Evolutionary conservation across 1,140 invertebrate species (phyloP), one percentile per base, ranked within the genome.

Genomic region (Sitodiplosis mosellana): DNA sequence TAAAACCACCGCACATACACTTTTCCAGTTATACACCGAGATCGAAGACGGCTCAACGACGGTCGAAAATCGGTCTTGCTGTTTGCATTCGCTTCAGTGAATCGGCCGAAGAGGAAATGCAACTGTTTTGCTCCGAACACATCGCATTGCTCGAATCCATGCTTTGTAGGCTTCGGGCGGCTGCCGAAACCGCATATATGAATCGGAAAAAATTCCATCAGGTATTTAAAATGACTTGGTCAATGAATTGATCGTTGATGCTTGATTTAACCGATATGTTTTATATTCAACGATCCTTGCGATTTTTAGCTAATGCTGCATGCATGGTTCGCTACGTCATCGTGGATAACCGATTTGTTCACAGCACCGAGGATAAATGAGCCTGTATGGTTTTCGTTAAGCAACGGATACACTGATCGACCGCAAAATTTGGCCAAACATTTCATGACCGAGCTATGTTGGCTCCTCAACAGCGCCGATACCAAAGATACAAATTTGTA

Each of bases 401-500:
- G 74, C 66, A 65, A 65, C 59, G 52, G 59, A 56, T 47, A 64
- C 55, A 53, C 66, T 66, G 54, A 55, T n/a, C 52, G 54, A 34
- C 63, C 64, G n/a, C 64, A 65, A 57, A 69, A 61, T 41, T 59
- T 71, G 11, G 68, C 71, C 6, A 70, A 73, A 33, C 59, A 57
- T 17, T 71, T 78, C 50, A 59, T 79, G 12, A 59, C 70, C 17
- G 75, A 78, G 52, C 61, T 80, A 12, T 78, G 75, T 52, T 67
- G 71, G 15, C 62, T 78, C 14, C 57, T 79, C 18, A 63, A 69
- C 47, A 61, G 64, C 33, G 74, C 73, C 49, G 83, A 87, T 57
- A 81, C 77, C 11, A 87, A 87, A 64, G 69, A 75, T 53, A 86
- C 81, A 22, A 83, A 86, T 63, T 87, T 87, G 83, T 87, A 70